Evolutionary conservation across 1,140 invertebrate genomes (phyloP), one percentile per base, ranked within the genome.

Genomic region (Eriocheir sinensis): DNA sequence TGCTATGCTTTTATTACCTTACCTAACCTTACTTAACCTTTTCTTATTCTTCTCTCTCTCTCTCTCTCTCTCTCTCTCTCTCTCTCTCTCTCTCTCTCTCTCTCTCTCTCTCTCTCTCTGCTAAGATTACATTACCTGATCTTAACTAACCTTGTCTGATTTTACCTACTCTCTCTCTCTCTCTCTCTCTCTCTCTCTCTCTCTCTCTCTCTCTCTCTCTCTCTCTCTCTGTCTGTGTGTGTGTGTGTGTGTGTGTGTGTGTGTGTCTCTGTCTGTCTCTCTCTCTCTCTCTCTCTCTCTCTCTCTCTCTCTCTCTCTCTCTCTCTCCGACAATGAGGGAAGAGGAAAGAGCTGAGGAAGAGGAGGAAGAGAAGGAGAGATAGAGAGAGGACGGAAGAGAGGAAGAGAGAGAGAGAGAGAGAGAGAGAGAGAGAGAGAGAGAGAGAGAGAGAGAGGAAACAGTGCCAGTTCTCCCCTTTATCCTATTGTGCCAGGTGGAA

Each of bases 241-340:
- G 80, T 81, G 4, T 8, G 27, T 81, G 4, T 81, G 4, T 81
- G 4, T 81, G 4, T 27, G 4, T 81, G 27, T 81, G 4, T 27
- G 27, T 81, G 27, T 81, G 4, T 81, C 3, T 81, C 8, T 81
- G 27, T 81, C 8, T 88, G 8, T 40, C 27, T 88, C 6, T 40
- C 27, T 88, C 4, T 40, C 34, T 40, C 3, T 88, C 34, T 40
- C 4, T 81, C 8, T 81, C 4, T 34, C 12, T 72, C 60, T n/a
- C 60, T 72, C 60, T 15, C 21, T 83, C 80, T 83, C 80, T 83
- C 80, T 83, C 80, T 83, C 80, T 90, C 88, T 90, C 88, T 90
- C 88, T 89, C 86, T 89, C 86, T 89, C 86, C 8, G 40, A 17
- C 8, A n/a, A 89, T 12, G 12, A 89, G 15, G 86, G 40, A 0